Percentiles rank a stretch among this genome's conserved stretches.
phyloP scores from a whole-genome alignment of 2,113 vertebrate species.

The Caracal caracal region DNA sequence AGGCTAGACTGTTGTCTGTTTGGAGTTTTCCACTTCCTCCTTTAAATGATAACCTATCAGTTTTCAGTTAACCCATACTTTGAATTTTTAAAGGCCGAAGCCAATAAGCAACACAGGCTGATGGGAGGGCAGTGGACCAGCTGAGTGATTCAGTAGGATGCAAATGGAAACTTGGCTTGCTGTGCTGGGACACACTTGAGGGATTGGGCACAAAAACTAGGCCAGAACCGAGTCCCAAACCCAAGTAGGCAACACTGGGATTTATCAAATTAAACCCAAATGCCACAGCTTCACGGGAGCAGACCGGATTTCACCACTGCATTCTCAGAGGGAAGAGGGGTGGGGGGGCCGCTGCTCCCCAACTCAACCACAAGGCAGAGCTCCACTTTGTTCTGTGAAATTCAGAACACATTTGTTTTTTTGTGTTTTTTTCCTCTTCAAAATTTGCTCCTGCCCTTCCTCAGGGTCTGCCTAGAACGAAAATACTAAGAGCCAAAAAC shows the following conservation, averaged over 20 bases:
- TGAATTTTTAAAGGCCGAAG: conserved; percentile 35
- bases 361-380: conserved; percentile 56
- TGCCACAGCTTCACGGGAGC: conserved; percentile 29
- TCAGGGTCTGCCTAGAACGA: conserved; percentile 57
- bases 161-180: conserved; percentile 53
- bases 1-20: not conserved
- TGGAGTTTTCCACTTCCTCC: conserved; percentile 45
- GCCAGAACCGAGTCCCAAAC: not conserved
- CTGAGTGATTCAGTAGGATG: conserved; percentile 7
- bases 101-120: conserved; percentile 4
- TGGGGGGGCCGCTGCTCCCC: not conserved
- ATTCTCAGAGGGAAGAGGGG: conserved; percentile 30
- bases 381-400: conserved; percentile 67
- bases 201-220: not conserved
- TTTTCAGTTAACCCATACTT: conserved; percentile 64
- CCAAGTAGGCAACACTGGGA: conserved; percentile 2
- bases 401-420: conserved; percentile 60
- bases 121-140: not conserved
- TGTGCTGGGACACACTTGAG: not conserved
- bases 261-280: conserved; percentile 67
- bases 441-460: conserved; percentile 20
- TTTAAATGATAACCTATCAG: conserved; percentile 59
- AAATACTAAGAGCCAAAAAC: conserved; percentile 24
- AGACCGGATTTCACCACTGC: conserved; percentile 50
- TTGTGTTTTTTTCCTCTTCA: not conserved